These are phyloP conservation scores for Protobothrops mucrosquamatus DNA, from an alignment of 2,113 vertebrate species.

Conservation along the genomic window DNA sequence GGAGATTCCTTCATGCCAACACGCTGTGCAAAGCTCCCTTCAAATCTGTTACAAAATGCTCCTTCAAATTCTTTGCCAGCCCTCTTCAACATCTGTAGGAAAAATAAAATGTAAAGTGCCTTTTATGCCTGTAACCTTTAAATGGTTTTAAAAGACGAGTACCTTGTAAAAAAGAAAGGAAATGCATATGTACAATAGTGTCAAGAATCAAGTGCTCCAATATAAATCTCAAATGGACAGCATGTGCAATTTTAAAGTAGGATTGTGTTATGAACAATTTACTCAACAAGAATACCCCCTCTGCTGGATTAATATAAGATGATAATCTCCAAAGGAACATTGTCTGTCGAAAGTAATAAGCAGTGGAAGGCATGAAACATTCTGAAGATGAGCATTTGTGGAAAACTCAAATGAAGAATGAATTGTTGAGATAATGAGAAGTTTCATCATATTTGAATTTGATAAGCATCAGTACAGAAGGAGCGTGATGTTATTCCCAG, in stretches of 20 bases:
- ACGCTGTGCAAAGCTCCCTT: background rate
- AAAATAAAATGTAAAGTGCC: background rate
- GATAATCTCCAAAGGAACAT: background rate
- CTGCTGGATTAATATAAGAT: conserved; percentile 48
- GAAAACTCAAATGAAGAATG: background rate
- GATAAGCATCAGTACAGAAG: background rate
- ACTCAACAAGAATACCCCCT: conserved; percentile 30
- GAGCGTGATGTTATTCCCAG: background rate
- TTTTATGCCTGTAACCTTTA: background rate
- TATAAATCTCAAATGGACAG: background rate
- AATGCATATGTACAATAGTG: rapidly evolving
- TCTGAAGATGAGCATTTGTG: background rate
- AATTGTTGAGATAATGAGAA: background rate
- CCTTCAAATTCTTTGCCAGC: background rate
- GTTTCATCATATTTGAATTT: background rate
- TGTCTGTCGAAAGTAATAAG: background rate
- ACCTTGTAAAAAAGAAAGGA: background rate
- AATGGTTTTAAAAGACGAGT: background rate
- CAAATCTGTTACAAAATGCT: background rate
- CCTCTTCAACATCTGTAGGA: background rate
- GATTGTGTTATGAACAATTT: rapidly evolving
- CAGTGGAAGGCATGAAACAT: background rate
- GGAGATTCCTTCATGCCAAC: background rate
- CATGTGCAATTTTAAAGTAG: background rate
- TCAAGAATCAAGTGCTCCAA: background rate